phyloP scores from a whole-genome alignment of 2,888 invertebrate genomes.

The Napeogenes sylphis region DNA sequence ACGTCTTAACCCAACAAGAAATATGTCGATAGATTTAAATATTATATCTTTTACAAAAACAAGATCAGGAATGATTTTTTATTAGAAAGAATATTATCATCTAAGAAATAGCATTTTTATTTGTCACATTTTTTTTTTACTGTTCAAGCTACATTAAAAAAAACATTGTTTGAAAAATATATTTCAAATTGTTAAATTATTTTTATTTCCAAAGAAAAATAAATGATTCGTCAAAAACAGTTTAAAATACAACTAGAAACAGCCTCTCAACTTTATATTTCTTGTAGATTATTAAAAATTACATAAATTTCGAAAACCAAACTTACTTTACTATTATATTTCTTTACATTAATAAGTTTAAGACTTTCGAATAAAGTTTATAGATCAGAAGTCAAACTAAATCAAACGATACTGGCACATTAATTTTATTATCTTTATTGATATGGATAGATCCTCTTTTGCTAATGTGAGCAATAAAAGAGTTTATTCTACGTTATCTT shows the following conservation, averaged over 20 bases:
- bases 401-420: constrained; percentile 25
- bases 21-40: constrained; percentile 11
- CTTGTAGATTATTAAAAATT: background rate
- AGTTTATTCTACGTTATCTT: too few species aligned
- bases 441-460: constrained; percentile 14
- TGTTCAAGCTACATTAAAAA: background rate
- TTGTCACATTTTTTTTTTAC: background rate
- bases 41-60: background rate
- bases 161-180: background rate
- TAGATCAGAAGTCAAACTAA: too few species aligned
- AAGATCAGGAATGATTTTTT: background rate
- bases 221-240: background rate
- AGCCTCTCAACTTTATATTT: background rate
- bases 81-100: background rate
- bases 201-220: background rate
- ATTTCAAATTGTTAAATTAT: background rate
- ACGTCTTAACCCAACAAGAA: constrained; percentile 57
- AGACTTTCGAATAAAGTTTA: too few species aligned
- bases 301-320: background rate
- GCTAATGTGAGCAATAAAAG: too few species aligned
- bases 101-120: background rate
- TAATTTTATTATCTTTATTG: constrained; percentile 17
- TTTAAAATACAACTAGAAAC: background rate
- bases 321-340: too few species aligned
- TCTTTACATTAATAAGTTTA: too few species aligned